Conservation (phyloP, 1,140 invertebrate genomes). For the Brachionus paranguensis region DNA sequence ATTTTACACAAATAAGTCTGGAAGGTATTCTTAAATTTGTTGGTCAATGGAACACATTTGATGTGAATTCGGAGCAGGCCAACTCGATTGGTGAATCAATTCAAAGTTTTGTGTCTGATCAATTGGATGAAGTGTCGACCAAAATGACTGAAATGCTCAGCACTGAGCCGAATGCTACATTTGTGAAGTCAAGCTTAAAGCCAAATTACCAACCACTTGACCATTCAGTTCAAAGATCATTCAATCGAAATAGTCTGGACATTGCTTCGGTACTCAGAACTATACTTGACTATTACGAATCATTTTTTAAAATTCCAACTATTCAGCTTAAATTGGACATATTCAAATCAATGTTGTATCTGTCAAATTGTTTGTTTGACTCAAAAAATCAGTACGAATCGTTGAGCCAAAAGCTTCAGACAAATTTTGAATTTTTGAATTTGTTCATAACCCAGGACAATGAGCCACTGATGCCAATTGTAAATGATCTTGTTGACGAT, state of each 20-base stretch:
- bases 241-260: slow-evolving; percentile 30
- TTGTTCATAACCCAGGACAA: slow-evolving; percentile 8
- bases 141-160: background rate
- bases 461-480: background rate
- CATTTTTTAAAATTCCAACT: slow-evolving; percentile 4
- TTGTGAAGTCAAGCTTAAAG: background rate
- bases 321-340: slow-evolving; percentile 25
- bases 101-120: background rate
- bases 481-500: slow-evolving; percentile 9
- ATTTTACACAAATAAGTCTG: slow-evolving; percentile 22
- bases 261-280: background rate
- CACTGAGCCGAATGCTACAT: background rate
- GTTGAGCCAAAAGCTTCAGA: background rate
- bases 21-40: slow-evolving; percentile 30
- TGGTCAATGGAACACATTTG: slow-evolving; percentile 29
- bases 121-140: background rate
- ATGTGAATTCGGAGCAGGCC: background rate
- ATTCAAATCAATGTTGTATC: slow-evolving; percentile 21
- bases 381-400: slow-evolving; percentile 29
- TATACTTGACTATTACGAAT: slow-evolving; percentile 27
- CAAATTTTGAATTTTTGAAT: slow-evolving; percentile 24
- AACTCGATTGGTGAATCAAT: background rate
- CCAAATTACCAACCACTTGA: background rate
- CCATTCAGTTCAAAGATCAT: slow-evolving; percentile 3
- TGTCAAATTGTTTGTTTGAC: slow-evolving; percentile 37